Evolutionary conservation across 2,888 invertebrate genomes (phyloP), one percentile per base, ranked within the genome.

Genomic region (Baronia brevicornis): DNA sequence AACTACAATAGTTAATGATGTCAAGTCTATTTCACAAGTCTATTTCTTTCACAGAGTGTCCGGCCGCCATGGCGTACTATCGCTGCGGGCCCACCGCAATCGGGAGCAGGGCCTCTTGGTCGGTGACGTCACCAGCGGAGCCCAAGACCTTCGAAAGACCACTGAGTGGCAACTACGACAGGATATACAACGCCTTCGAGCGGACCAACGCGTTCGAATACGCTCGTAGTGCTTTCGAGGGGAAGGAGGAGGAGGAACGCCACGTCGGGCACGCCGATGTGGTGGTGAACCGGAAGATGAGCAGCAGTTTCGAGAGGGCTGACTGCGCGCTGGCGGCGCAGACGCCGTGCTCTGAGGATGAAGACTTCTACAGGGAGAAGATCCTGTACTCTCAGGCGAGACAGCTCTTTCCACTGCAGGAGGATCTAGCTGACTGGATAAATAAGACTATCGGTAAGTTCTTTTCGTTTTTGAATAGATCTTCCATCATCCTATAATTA

Each of bases 351-450:
- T 61, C 70, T 1, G 89, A 89, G 24, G 88, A 89, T 48, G 89
- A 90, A 53, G 89, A 89, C 48, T 89, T 86, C 54, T 91, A 90
- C 65, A 86, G 91, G 53, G 91, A 91, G 65, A 87, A 91, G 62
- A 89, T 92, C 48, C 86, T 90, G 58, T 89, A 89, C 58, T 89
- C 91, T 39, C 93, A 94, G 73, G 90, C 91, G 67, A 85, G 91
- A 28, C 92, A 93, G 67, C 84, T 95, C 53, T 89, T 91, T 54
- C 94, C 94, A 0, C 79, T 95, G 42, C 93, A 93, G 69, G 94
- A 95, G 64, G 95, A 95, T 71, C 77, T 95, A 33, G 93, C 94
- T 4, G 94, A 94, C 51, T 95, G 95, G 95, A 90, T 95, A 42
- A 93, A 93, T 65, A 93, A 92, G 66, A 91, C 90, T 33, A 85